Percentiles rank a stretch among this genome's conserved stretches.
These are phyloP conservation scores for Cyrtonyx montezumae DNA, from an alignment of 2,113 vertebrate species.

Conservation along the genomic window DNA sequence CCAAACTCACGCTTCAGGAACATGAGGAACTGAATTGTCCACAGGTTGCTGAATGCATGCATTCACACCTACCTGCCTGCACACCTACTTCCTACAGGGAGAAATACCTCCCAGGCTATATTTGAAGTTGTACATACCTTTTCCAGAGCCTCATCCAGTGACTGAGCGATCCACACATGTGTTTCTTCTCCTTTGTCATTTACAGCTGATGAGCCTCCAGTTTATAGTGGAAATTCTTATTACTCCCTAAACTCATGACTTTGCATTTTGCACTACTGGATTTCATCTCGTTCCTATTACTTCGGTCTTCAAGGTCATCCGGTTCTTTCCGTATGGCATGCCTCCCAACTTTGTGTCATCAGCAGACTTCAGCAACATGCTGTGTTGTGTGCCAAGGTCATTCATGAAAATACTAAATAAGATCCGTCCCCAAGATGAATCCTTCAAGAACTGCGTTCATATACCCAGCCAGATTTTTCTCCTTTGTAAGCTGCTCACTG, in stretches of 20 bases:
- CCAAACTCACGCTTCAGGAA: neutral
- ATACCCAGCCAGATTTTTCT: slow-evolving; percentile 9
- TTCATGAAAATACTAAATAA: slow-evolving; percentile 50
- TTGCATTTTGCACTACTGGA: slow-evolving; percentile 15
- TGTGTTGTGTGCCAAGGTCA: slow-evolving; percentile 40
- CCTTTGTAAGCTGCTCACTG: neutral
- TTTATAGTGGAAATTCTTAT: neutral
- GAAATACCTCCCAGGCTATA: neutral
- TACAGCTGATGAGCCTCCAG: neutral
- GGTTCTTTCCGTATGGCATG: neutral
- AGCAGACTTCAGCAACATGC: slow-evolving; percentile 24
- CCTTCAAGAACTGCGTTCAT: neutral
- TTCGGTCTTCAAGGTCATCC: slow-evolving; percentile 37
- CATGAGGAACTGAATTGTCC: neutral
- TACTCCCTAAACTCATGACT: slow-evolving; percentile 1
- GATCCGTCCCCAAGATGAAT: slow-evolving; percentile 2
- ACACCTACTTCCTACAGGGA: neutral
- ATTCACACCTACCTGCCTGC: too few relatives aligned
- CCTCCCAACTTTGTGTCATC: slow-evolving; percentile 60
- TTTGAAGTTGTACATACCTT: neutral
- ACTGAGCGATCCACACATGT: neutral
- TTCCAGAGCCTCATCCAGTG: neutral
- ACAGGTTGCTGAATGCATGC: neutral
- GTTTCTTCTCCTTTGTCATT: neutral
- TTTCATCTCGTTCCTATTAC: slow-evolving; percentile 34